Evolutionary conservation across 2,113 vertebrate species (phyloP).

Genomic region (Isurus oxyrinchus): DNA sequence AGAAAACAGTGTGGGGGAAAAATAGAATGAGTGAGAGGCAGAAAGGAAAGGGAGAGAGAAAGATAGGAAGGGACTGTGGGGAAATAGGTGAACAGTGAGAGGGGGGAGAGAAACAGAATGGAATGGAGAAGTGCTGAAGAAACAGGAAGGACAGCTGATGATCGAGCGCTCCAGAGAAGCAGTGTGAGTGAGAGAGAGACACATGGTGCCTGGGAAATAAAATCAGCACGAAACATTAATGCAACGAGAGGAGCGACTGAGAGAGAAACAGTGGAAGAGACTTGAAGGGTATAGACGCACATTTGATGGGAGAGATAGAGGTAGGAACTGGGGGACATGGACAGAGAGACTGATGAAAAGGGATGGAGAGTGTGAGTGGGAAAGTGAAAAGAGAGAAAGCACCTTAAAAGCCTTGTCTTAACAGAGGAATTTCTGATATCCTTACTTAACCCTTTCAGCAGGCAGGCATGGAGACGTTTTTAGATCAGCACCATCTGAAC

Average conservation of each 20-base stretch:
- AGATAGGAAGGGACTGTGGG: neutral
- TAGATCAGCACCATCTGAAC: neutral
- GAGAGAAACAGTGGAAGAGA: neutral
- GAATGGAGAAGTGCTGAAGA: neutral
- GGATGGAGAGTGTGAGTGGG: neutral
- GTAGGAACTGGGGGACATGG: neutral
- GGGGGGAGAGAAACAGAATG: neutral
- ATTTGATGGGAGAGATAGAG: neutral
- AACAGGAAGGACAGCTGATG: neutral
- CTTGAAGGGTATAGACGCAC: neutral
- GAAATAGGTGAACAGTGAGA: neutral
- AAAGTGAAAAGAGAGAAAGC: neutral
- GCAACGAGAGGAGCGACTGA: neutral
- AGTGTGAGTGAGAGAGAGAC: neutral
- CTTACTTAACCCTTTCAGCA: neutral
- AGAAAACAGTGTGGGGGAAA: neutral
- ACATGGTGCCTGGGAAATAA: neutral
- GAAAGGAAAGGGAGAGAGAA: neutral
- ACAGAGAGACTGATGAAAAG: neutral
- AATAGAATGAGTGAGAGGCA: neutral
- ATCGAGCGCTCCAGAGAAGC: neutral
- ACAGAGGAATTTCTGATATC: neutral
- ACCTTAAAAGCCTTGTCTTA: neutral
- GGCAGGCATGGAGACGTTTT: neutral
- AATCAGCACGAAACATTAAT: neutral